Base-by-base conservation (phyloP, 92 coral and sea anemone species). In the Epizoanthus rinbou region DNA sequence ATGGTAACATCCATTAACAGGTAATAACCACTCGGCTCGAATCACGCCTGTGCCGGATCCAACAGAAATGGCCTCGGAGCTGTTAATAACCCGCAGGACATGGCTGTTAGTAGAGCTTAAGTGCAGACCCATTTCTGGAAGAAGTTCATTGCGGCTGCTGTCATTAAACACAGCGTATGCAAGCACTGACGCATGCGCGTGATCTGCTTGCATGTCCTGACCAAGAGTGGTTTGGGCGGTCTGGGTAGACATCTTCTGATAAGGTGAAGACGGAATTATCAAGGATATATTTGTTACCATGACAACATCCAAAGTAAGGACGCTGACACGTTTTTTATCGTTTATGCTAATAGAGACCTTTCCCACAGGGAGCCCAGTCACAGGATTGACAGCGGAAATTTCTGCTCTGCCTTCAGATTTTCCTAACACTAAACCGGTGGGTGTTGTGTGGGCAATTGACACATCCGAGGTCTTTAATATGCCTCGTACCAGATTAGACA, bases 11-110 rank as follows among this genome's bases (percentile, higher is more conserved):
- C 15, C 57, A 39, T 79, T 88, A 31, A 65, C 57, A 23, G 91
- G 86, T 41, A 88, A 39, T 9, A 59, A 21, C 91, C 91, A 88
- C 17, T 80, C 82, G 35, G 89, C 89, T 72, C 86, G 85, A 19
- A 88, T 72, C 21, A 85, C 50, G 9, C 91, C 91, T 18, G 62
- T 10, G 43, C 91, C 91, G 4, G 91, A 88, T 18, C 91, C 91
- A 18, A 88, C 88, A 9, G 91, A 85, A 8, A 88, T 54, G 18
- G 89, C 88, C 47, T 85, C 91, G 37, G 89, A 79, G 18, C 45
- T 81, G 80, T 76, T 80, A 56, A 54, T 72, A 70, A 88, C 53
- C 28, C 73, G 85, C 22, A 88, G 78, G 76, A 88, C 91, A 58
- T 85, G 89, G 8, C 79, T 71, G 50, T 85, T 75, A 23, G 86